Conservation (phyloP, 2,797 vertebrate species). For the Nyctibius grandis region DNA sequence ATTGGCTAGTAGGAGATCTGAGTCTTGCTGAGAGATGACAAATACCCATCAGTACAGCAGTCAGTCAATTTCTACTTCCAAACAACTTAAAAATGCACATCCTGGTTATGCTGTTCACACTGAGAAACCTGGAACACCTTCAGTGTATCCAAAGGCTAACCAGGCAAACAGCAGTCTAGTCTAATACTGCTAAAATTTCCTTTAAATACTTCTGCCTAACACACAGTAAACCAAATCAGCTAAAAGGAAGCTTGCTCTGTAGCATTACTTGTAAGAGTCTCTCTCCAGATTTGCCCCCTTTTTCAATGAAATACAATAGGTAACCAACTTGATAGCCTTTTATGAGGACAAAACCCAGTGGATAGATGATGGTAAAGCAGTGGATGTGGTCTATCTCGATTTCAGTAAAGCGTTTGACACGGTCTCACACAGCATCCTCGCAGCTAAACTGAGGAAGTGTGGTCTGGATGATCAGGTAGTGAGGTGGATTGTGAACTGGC, state of each 20-base stretch:
- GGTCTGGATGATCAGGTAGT: too few species aligned
- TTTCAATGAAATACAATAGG: background rate
- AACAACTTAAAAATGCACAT: background rate
- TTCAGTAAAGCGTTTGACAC: too few species aligned
- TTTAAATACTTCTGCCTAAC: background rate
- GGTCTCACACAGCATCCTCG: too few species aligned
- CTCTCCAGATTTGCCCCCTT: background rate
- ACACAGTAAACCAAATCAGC: background rate
- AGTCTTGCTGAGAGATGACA: slow-evolving; percentile 1
- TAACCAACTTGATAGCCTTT: too few species aligned
- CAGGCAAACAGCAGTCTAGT: background rate
- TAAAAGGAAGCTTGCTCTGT: background rate
- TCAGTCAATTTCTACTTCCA: background rate
- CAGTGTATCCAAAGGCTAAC: background rate
- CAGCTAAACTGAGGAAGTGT: too few species aligned
- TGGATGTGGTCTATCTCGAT: too few species aligned
- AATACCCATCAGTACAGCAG: background rate
- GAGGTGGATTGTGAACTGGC: too few species aligned
- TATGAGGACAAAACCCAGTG: too few species aligned
- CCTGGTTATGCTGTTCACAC: background rate
- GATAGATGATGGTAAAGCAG: too few species aligned
- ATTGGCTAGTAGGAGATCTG: slow-evolving; percentile 2
- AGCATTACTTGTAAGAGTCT: background rate
- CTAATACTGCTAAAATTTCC: background rate
- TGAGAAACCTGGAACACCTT: background rate